Percentiles rank a stretch among this genome's conserved stretches.
Conservation (phyloP, 2,888 invertebrate genomes). For the Yponomeuta plumbellus region DNA sequence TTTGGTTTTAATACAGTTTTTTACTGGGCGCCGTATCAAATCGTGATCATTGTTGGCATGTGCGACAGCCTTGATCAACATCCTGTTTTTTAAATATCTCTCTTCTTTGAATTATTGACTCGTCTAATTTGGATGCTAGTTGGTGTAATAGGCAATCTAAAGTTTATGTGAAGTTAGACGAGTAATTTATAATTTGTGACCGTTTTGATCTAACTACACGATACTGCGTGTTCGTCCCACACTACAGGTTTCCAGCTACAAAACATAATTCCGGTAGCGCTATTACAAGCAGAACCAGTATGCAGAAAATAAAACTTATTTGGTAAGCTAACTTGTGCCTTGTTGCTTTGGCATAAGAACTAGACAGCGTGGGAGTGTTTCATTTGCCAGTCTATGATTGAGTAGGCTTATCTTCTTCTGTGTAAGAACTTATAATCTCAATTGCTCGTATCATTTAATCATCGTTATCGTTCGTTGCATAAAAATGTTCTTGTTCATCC, state of each 20-base stretch:
- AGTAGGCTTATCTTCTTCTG: no score
- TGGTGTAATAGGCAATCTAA: no score
- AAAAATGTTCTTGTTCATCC: not conserved
- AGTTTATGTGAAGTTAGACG: no score
- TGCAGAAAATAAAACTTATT: not conserved
- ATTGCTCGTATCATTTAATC: not conserved
- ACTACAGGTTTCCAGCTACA: not conserved
- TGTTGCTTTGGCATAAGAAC: not conserved
- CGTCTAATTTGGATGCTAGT: no score
- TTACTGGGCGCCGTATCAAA: no score
- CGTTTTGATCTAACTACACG: not conserved
- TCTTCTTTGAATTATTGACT: no score
- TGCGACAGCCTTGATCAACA: no score
- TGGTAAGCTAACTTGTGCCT: not conserved
- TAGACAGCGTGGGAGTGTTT: not conserved
- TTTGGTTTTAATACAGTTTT: no score
- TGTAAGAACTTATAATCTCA: no score
- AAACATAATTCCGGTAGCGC: conserved; percentile 14
- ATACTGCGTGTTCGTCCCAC: conserved; percentile 6
- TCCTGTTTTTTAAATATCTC: no score
- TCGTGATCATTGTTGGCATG: no score
- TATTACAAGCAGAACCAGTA: conserved; percentile 10
- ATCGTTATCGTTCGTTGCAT: not conserved
- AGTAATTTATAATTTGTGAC: not conserved
- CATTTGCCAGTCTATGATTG: not conserved